A percentile compares a stretch with the other conserved stretches of the same genome.
Evolutionary conservation across 2,888 invertebrate species (phyloP).

Genomic region (Lydus trimaculatus): DNA sequence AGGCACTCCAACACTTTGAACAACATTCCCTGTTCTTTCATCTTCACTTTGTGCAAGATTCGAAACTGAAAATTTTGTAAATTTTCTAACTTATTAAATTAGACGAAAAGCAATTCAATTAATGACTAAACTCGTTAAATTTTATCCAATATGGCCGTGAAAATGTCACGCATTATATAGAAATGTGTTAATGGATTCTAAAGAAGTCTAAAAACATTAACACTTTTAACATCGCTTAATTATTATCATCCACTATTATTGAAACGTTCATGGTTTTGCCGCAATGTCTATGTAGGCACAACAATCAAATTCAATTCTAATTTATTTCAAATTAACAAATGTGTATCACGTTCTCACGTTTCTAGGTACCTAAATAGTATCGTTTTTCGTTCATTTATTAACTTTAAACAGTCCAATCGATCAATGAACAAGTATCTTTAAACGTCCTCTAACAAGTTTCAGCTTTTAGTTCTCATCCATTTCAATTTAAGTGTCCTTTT

Average conservation of each 20-base stretch:
- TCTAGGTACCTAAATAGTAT: not conserved
- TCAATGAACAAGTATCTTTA: not conserved
- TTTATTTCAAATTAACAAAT: not conserved
- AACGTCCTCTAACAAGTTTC: not conserved
- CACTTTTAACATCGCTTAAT: slow-evolving; percentile 7
- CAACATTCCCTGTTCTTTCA: not conserved
- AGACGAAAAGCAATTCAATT: not conserved
- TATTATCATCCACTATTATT: not conserved
- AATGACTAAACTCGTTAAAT: not conserved
- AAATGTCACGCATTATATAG: not conserved
- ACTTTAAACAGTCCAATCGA: not conserved
- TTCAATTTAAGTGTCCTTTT: not conserved
- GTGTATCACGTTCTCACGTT: not conserved
- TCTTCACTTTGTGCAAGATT: not conserved
- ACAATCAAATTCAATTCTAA: no score
- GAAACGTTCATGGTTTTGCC: not conserved
- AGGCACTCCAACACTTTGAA: slow-evolving; percentile 30
- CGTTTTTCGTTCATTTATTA: not conserved
- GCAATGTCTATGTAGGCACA: not conserved
- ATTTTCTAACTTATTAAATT: no score
- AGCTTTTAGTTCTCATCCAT: not conserved
- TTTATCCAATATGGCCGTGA: not conserved
- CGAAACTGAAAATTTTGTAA: not conserved
- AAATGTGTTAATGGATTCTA: slow-evolving; percentile 13
- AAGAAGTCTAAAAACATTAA: slow-evolving; percentile 8